Evolutionary conservation across 1,140 invertebrate species (phyloP), one percentile per base, ranked within the genome.

Genomic region (Drosophila equinoxialis): DNA sequence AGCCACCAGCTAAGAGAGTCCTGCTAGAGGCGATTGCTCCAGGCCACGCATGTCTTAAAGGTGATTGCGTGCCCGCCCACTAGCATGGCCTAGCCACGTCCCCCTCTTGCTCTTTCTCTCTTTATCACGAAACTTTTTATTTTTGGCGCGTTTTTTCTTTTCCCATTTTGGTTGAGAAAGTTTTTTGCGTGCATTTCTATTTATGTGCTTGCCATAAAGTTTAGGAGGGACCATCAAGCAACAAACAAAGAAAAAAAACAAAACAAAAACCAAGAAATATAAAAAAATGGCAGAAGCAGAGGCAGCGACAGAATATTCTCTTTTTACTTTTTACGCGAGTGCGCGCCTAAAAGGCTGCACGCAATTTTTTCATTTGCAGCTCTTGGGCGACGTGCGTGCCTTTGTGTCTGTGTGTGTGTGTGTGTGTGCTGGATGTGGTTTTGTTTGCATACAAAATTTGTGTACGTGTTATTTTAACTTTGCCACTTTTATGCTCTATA

Each of bases 181-280:
- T 79, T 30, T 80, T 84, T 84, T 72, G 77, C 77, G 84, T 89
- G 77, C 80, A 77, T 74, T 87, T 89, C 80, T 89, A 89, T 87
- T 87, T 89, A 84, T 81, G 84, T 75, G 80, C 66, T 68, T 58
- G 77, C 74, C 80, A 87, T 87, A 84, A 87, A 87, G 70, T 89
- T 87, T 89, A 89, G 68, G 42, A 20, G 77, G 58, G 66, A 66
- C 84, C 84, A 89, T 89, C 74, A 87, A 86, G 84, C 39, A 39
- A 39, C 35, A 39, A 59, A 45, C 66, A 72, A 81, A 81, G 61
- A 70, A 51, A 26, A 30, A 14, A 20, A 37, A 8, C 35, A 8
- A 37, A 39, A 39, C 10, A 10, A 39, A 39, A 39, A 10, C 37
- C 37, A 13, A 39, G 37, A 39, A 39, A 39, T 13, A 39, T 39